Base-by-base conservation (phyloP, 2,797 vertebrate species). In the Macroramphosus scolopax region DNA sequence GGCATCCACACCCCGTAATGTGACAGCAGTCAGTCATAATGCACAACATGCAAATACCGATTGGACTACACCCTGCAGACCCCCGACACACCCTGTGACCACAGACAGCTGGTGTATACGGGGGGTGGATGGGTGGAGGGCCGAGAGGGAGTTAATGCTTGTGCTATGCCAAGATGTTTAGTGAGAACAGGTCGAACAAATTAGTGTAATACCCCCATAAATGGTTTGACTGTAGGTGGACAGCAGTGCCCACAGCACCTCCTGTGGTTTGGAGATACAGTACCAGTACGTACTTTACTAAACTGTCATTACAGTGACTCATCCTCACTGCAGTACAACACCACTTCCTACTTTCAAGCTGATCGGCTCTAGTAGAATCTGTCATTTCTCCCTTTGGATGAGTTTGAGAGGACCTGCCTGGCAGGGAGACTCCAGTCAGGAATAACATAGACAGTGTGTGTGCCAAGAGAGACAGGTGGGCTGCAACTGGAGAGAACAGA, bases 101-200 rank as follows among this genome's bases (percentile, higher is more conserved):
- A 28, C 75, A 67, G 75, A 72, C 83, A 85, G 83, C 81, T 72
- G 82, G 59, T 48, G 49, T 7, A 28, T 2, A 47, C 11, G 25
- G 30, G 4, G 8, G 18, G 38, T 12, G 37, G 22, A 24, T 0
- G 22, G 11, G 40, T 31, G 13, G 9, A 6, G 38, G 29, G 9
- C n/a, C n/a, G n/a, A n/a, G n/a, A n/a, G n/a, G 28, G 28, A 10
- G 8, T 10, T 10, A 11, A 4, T 30, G 13, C 13, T n/a, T 13
- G 36, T 16, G 18, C 5, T 26, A 30, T 5, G 11, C 5, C 41
- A 38, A 50, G 17, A n/a, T n/a, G n/a, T 26, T 24, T 29, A 9
- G 14, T 44, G n/a, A 24, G 17, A 39, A 0, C n/a, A 34, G 18
- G 17, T 20, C n/a, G 18, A 36, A n/a, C 26, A 12, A 29, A 11